These are phyloP conservation scores for Lapara coniferarum DNA, from an alignment of 2,888 invertebrate species.

Conservation along the genomic window DNA sequence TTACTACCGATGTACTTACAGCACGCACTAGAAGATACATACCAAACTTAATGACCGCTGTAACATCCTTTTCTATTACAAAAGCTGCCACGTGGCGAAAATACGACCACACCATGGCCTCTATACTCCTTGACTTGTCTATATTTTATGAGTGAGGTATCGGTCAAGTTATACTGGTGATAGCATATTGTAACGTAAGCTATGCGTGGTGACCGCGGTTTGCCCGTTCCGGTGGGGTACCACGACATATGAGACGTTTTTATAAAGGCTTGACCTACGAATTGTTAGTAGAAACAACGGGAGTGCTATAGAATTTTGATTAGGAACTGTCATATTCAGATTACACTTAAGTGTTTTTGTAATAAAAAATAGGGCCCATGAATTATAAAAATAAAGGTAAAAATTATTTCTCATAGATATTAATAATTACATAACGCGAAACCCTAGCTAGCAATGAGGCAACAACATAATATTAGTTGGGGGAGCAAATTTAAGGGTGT, in stretches of 20 bases:
- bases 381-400: constrained; percentile 7
- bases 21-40: constrained; percentile 23
- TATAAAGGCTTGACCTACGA: constrained; percentile 28
- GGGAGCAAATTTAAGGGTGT: constrained; percentile 6
- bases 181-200: constrained; percentile 57
- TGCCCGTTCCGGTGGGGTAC: constrained; percentile 71
- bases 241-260: constrained; percentile 63
- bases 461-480: constrained; percentile 11
- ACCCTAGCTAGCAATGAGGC: constrained; percentile 5
- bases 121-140: constrained; percentile 11
- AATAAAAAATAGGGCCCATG: neutral
- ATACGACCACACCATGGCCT: constrained; percentile 34
- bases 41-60: constrained; percentile 37
- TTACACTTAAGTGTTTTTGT: neutral
- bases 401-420: neutral
- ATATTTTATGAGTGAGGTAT: constrained; percentile 21
- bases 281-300: constrained; percentile 24
- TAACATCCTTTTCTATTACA: constrained; percentile 48
- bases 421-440: constrained; percentile 4
- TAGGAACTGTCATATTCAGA: neutral
- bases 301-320: constrained; percentile 14
- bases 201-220: constrained; percentile 65
- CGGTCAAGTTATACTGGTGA: constrained; percentile 47
- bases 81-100: constrained; percentile 44
- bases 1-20: neutral